These are phyloP conservation scores for Phainopepla nitens DNA, from an alignment of 2,113 vertebrate genomes.

Conservation along the genomic window DNA sequence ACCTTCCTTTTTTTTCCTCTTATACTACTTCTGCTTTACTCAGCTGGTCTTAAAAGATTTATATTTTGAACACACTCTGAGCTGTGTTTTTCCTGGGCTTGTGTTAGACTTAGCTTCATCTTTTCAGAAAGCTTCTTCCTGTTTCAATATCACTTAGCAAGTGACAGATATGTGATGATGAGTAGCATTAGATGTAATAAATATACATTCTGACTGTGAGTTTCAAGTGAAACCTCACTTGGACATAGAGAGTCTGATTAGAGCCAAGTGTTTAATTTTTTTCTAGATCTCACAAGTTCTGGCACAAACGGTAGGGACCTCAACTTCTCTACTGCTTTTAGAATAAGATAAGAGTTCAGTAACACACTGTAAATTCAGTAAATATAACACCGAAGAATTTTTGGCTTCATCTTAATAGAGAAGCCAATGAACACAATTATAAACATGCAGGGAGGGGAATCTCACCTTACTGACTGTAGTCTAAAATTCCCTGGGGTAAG, in stretches of 20 bases:
- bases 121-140: conserved; percentile 22
- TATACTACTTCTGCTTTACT: background rate
- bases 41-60: background rate
- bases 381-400: background rate
- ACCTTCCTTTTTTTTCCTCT: background rate
- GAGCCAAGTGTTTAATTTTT: background rate
- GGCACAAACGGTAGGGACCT: background rate
- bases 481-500: background rate
- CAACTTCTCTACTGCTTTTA: background rate
- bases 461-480: background rate
- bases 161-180: background rate
- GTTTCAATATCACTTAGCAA: conserved; percentile 8
- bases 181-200: conserved; percentile 1
- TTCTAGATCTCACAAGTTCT: background rate
- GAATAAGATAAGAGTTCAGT: background rate
- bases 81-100: background rate
- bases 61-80: background rate
- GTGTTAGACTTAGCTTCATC: background rate
- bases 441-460: background rate
- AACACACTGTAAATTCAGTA: background rate
- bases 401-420: background rate
- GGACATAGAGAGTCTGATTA: background rate
- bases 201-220: background rate
- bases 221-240: conserved; percentile 35
- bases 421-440: background rate